phyloP scores from a whole-genome alignment of 1,140 invertebrate species.

The Cyphomyrmex costatus region DNA sequence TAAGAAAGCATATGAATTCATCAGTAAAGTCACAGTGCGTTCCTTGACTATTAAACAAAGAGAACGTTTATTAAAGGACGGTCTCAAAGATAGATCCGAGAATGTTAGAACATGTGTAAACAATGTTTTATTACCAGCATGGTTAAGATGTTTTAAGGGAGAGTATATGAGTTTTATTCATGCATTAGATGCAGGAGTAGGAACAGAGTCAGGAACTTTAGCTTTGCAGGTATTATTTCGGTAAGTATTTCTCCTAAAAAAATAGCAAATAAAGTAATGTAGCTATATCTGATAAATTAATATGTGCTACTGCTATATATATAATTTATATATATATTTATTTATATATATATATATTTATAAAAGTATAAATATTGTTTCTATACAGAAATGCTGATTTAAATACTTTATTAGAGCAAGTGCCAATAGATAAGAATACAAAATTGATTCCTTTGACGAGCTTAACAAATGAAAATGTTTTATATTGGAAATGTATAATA shows the following conservation, averaged over 20 bases:
- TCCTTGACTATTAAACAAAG: constrained; percentile 91
- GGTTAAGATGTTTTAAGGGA: constrained; percentile 89
- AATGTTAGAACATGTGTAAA: constrained; percentile 85
- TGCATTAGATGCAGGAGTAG: constrained; percentile 88
- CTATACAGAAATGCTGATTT: constrained; percentile 67
- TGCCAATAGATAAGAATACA: constrained; percentile 79
- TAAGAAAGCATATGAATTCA: constrained; percentile 90
- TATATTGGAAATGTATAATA: constrained; percentile 89
- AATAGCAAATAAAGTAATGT: background rate
- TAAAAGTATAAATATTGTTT: constrained; percentile 63
- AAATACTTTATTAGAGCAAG: constrained; percentile 76
- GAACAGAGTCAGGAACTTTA: constrained; percentile 75
- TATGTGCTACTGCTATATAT: no score
- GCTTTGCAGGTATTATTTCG: constrained; percentile 79
- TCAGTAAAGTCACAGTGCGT: constrained; percentile 90
- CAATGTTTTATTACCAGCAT: constrained; percentile 88
- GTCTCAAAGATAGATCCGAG: constrained; percentile 89
- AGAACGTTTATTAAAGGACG: constrained; percentile 89
- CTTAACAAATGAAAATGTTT: constrained; percentile 87
- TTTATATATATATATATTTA: constrained; percentile 1
- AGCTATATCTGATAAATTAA: background rate
- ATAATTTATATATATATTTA: no score
- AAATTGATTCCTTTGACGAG: constrained; percentile 87
- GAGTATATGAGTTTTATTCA: constrained; percentile 89
- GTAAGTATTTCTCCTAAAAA: constrained; percentile 67